phyloP scores from a whole-genome alignment of 2,888 invertebrate genomes.

The Zhengitettix transpicula region DNA sequence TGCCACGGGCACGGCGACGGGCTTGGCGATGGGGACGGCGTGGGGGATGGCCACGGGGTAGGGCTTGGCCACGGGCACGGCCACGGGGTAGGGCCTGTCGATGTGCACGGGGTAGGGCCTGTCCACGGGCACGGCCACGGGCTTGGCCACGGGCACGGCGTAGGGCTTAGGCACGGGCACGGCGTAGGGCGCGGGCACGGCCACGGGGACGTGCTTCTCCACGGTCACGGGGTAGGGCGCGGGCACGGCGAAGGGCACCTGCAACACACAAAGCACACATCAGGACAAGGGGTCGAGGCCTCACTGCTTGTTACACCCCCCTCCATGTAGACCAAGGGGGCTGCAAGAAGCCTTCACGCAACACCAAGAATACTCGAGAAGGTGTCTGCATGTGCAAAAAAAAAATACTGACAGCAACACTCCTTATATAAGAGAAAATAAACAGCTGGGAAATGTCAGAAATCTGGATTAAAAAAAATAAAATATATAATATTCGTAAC shows the following conservation, averaged over 20 bases:
- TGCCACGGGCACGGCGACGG: neutral
- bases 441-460: too few relatives aligned
- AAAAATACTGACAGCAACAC: too few relatives aligned
- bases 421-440: too few relatives aligned
- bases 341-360: too few relatives aligned
- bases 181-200: constrained; percentile 7
- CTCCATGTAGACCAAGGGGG: too few relatives aligned
- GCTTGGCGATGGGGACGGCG: neutral
- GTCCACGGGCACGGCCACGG: constrained; percentile 7
- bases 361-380: too few relatives aligned
- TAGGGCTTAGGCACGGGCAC: constrained; percentile 8
- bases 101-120: constrained; percentile 5
- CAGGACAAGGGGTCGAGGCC: too few relatives aligned
- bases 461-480: too few relatives aligned
- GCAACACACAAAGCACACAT: neutral
- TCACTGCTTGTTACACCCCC: too few relatives aligned
- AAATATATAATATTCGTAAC: too few relatives aligned
- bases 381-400: too few relatives aligned
- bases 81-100: constrained; percentile 6
- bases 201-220: constrained; percentile 4
- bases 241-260: constrained; percentile 6
- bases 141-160: constrained; percentile 6
- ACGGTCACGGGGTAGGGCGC: constrained; percentile 3
- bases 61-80: constrained; percentile 5
- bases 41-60: constrained; percentile 1